Percentiles rank a stretch among this genome's conserved stretches.
phyloP scores from a whole-genome alignment of 2,797 vertebrate species.

The Erpetoichthys calabaricus region DNA sequence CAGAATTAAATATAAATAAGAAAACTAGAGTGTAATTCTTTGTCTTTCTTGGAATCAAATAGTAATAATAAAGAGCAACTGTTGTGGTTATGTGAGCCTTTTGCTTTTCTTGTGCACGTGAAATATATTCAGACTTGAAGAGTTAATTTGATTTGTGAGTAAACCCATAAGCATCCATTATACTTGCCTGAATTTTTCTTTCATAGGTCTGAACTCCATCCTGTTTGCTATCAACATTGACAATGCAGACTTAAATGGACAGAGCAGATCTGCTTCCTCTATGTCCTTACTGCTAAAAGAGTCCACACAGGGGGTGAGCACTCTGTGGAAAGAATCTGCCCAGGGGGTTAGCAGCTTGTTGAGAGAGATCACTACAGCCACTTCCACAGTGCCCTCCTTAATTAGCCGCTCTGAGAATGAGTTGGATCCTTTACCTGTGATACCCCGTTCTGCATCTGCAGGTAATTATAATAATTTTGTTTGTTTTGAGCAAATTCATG shows the following conservation, averaged over 20 bases:
- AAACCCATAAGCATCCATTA: background rate
- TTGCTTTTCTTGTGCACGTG: no score
- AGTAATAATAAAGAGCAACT: no score
- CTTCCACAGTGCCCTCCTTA: conserved; percentile 75
- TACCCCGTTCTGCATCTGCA: conserved; percentile 59
- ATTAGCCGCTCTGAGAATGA: conserved; percentile 61
- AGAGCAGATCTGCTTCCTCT: conserved; percentile 50
- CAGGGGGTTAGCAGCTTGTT: conserved; percentile 89
- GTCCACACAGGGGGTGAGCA: conserved; percentile 87
- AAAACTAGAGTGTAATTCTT: no score
- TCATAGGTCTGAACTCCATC: conserved; percentile 86
- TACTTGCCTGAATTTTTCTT: background rate
- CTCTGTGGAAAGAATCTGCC: conserved; percentile 81
- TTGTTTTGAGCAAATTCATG: no score
- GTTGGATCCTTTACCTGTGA: conserved; percentile 72
- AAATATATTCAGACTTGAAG: background rate
- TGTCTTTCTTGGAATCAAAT: no score
- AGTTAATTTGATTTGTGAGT: background rate
- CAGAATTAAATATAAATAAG: no score
- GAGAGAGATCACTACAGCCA: conserved; percentile 80
- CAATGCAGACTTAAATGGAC: conserved; percentile 88
- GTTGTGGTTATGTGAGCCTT: no score
- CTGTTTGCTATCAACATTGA: conserved; percentile 96
- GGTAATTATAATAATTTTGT: conserved; percentile 27
- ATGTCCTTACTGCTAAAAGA: conserved; percentile 85